Conservation (phyloP, 2,888 invertebrate species). For the Nomada fabriciana region DNA sequence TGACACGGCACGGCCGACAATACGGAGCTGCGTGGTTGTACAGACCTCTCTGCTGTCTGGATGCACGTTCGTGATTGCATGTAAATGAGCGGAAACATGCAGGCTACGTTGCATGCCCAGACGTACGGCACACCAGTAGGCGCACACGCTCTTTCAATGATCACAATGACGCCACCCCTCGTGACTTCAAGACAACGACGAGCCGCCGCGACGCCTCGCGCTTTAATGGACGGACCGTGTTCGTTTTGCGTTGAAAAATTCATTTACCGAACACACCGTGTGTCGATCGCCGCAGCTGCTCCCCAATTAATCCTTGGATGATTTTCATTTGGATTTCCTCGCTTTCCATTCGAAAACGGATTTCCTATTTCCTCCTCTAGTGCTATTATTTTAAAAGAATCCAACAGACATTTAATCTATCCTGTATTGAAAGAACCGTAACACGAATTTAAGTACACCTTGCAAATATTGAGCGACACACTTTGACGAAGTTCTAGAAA, state of each 20-base stretch:
- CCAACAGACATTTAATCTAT: no score
- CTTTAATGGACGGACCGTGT: slow-evolving; percentile 34
- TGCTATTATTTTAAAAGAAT: no score
- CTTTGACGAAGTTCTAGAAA: neutral
- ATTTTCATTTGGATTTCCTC: neutral
- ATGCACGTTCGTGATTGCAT: slow-evolving; percentile 68
- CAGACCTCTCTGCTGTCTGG: slow-evolving; percentile 49
- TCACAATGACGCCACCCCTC: slow-evolving; percentile 65
- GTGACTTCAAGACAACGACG: slow-evolving; percentile 47
- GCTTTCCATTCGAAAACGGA: no score
- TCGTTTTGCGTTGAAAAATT: slow-evolving; percentile 37
- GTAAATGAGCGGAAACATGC: slow-evolving; percentile 70
- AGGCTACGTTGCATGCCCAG: slow-evolving; percentile 59
- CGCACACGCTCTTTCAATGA: slow-evolving; percentile 66
- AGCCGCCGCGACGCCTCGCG: slow-evolving; percentile 42
- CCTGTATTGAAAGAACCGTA: no score
- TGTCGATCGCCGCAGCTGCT: neutral
- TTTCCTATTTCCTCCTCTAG: neutral
- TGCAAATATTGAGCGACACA: no score
- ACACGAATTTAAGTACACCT: no score
- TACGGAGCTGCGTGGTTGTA: slow-evolving; percentile 31
- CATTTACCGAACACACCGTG: slow-evolving; percentile 14
- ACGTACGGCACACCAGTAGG: slow-evolving; percentile 44
- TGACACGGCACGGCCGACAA: slow-evolving; percentile 57
- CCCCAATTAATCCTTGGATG: neutral